Evolutionary conservation across 2,113 vertebrate species (phyloP).

Genomic region (Cynocephalus volans): DNA sequence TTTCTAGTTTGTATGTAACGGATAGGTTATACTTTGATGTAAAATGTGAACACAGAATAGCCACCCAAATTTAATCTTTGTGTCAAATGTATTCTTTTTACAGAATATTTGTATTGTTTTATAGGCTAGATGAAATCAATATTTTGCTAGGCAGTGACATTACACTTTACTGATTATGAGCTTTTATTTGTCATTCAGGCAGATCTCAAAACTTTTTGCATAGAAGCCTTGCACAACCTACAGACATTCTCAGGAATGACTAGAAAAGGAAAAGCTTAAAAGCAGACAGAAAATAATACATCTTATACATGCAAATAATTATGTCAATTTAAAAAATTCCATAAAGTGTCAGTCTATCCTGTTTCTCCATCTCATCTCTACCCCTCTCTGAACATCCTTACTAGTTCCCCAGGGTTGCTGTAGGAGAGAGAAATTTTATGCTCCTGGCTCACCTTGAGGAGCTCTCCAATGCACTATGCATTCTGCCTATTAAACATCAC

Average conservation of each 20-base stretch:
- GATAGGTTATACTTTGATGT: neutral
- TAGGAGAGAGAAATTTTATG: neutral
- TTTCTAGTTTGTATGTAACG: slow-evolving; percentile 15
- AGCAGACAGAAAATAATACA: neutral
- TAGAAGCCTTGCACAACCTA: neutral
- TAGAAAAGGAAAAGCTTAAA: slow-evolving; percentile 10
- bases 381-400: neutral
- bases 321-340: neutral
- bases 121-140: neutral
- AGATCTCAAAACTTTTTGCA: neutral
- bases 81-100: neutral
- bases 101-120: neutral
- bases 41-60: neutral
- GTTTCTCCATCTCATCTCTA: neutral
- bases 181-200: neutral
- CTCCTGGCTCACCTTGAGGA: neutral
- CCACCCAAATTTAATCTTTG: neutral
- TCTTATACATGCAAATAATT: neutral
- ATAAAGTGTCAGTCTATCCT: slow-evolving; percentile 10
- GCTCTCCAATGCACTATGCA: slow-evolving; percentile 27
- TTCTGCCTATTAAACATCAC: slow-evolving; percentile 4
- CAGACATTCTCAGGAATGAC: neutral
- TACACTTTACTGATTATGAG: neutral
- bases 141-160: slow-evolving; percentile 32
- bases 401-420: neutral